Evolutionary conservation across 2,888 invertebrate genomes (phyloP).

Genomic region (Rotaria magnacalcarata): DNA sequence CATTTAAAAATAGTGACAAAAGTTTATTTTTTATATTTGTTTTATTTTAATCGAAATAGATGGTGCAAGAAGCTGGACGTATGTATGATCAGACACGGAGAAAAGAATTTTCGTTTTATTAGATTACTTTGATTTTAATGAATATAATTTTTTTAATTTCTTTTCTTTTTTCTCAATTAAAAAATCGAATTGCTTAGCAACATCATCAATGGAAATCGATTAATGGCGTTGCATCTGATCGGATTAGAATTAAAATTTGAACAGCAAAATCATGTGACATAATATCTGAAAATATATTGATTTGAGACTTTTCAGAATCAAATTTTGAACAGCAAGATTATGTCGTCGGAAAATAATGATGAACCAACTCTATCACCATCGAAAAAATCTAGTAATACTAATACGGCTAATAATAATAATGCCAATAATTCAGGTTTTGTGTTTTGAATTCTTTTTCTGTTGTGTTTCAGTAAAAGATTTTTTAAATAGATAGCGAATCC

Average conservation of each 20-base stretch:
- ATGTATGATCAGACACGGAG: neutral
- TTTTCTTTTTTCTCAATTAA: neutral
- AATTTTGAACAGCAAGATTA: neutral
- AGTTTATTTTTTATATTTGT: neutral
- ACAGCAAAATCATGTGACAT: neutral
- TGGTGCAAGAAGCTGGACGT: neutral
- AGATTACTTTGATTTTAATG: neutral
- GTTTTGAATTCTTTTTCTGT: neutral
- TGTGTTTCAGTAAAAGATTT: neutral
- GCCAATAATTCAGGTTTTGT: neutral
- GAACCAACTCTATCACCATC: neutral
- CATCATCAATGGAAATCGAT: neutral
- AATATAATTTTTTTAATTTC: neutral
- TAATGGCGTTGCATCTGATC: neutral
- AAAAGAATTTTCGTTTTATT: neutral
- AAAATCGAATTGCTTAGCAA: neutral
- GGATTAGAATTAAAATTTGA: neutral
- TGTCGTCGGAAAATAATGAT: slow-evolving; percentile 9
- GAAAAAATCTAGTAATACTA: neutral
- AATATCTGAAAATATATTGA: neutral
- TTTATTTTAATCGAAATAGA: neutral
- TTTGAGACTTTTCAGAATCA: no score
- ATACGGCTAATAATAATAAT: neutral
- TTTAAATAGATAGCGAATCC: slow-evolving; percentile 54
- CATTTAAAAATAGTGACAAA: neutral